Evolutionary conservation across 2,888 invertebrate genomes (phyloP).

Genomic region (Ligdia adustata): DNA sequence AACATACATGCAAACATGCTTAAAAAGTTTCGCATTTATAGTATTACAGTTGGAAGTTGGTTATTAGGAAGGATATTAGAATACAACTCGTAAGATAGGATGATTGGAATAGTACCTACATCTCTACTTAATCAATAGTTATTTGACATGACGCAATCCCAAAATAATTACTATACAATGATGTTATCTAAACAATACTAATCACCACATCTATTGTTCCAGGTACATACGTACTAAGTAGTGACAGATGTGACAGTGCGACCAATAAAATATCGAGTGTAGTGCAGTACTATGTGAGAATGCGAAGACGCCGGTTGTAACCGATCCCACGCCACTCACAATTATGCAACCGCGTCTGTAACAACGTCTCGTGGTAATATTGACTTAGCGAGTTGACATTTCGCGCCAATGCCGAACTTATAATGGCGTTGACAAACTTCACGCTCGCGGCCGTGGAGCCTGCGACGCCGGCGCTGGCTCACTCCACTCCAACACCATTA

Average conservation of each 20-base stretch:
- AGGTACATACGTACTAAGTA: slow-evolving; percentile 55
- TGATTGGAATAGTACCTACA: too few relatives aligned
- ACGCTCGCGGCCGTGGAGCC: slow-evolving; percentile 63
- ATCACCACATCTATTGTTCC: slow-evolving; percentile 53
- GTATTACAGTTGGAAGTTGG: too few relatives aligned
- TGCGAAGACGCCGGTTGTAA: slow-evolving; percentile 58
- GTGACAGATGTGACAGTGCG: slow-evolving; percentile 47
- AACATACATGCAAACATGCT: not conserved
- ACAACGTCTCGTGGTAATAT: slow-evolving; percentile 49
- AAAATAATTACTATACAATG: not conserved
- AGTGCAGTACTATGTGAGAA: slow-evolving; percentile 61
- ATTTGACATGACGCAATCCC: too few relatives aligned
- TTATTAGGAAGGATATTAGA: too few relatives aligned
- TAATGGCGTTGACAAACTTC: slow-evolving; percentile 78
- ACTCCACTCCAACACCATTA: slow-evolving; percentile 62
- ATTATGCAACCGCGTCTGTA: slow-evolving; percentile 67
- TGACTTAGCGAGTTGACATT: slow-evolving; percentile 66
- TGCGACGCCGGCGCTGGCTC: slow-evolving; percentile 62
- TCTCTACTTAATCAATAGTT: too few relatives aligned
- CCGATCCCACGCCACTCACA: slow-evolving; percentile 55
- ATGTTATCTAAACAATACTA: slow-evolving; percentile 2
- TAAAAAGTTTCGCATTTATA: not conserved
- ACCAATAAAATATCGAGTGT: slow-evolving; percentile 20
- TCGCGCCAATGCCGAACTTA: slow-evolving; percentile 65
- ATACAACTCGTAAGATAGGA: too few relatives aligned